Percentiles rank a stretch among this genome's conserved stretches.
Evolutionary conservation across 1,140 invertebrate genomes (phyloP).

Genomic region (Andrena cerasifolii): DNA sequence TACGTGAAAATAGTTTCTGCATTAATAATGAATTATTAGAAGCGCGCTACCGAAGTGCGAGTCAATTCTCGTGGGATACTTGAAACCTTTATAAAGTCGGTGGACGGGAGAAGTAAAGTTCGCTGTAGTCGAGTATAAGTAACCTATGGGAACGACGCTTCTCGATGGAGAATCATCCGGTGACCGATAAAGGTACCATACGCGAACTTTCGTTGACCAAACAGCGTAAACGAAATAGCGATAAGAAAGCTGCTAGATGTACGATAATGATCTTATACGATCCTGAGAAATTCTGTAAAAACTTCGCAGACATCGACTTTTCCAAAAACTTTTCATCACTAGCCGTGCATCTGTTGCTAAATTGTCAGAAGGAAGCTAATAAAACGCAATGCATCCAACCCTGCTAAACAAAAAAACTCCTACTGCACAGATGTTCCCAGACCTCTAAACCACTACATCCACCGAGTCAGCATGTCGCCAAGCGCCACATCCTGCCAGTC

Average conservation of each 20-base stretch:
- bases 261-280: background rate
- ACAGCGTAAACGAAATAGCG: background rate
- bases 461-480: no score
- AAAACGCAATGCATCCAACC: no score
- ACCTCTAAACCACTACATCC: no score
- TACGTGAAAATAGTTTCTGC: background rate
- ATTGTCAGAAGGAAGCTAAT: no score
- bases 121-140: conserved; percentile 26
- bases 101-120: conserved; percentile 39
- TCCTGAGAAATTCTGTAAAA: no score
- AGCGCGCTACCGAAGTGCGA: background rate
- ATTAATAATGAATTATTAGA: conserved; percentile 33
- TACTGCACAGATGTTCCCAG: no score
- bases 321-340: no score
- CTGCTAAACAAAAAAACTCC: no score
- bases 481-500: no score
- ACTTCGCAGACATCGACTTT: background rate
- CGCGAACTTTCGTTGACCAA: conserved; percentile 13
- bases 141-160: conserved; percentile 4
- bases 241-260: background rate
- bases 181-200: conserved; percentile 37
- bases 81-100: conserved; percentile 38
- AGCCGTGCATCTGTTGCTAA: no score
- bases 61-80: conserved; percentile 20
- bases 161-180: conserved; percentile 17